Evolutionary conservation across 2,888 invertebrate genomes (phyloP), one percentile per base, ranked within the genome.

Genomic region (Eupithecia vulgata): DNA sequence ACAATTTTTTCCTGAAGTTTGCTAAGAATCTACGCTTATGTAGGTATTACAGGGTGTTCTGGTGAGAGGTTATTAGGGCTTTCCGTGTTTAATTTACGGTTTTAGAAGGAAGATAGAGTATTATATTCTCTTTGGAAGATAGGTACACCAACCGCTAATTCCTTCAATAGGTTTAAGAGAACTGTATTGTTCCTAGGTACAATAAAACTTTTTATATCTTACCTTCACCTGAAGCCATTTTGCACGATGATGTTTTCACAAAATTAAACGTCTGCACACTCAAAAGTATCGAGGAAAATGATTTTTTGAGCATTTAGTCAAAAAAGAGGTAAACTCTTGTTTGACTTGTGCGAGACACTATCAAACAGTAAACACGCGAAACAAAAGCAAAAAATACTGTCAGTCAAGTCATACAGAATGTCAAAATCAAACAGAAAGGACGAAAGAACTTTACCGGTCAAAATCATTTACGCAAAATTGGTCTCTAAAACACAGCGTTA

Each of bases 261-360:
- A 81, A 82, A 78, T 78, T 72, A 74, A 70, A 76, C 78, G 84
- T 81, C 76, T 78, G 81, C 76, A 82, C 79, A 82, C 83, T 86
- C 45, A 83, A 78, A 78, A 87, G 42, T 67, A 81, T 78, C 61
- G 81, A 75, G 48, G 79, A 79, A 79, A 89, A 73, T 81, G 85
- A 83, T 82, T 85, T 88, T 71, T 79, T 69, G 17, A 88, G 82
- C 90, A 90, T 91, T 87, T 87, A 89, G 78, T 83, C 81, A 12
- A 10, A 10, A 8, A 34, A 61, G 1, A 62, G 48, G 8, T 34
- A 45, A 42, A 40, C 21, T 62, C 25, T 34, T 8, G 35, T 10
- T 13, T 25, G 17, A 45, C 5, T 7, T 15, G 30, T 3, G 30
- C n/a, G 25, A 30, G 30, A 15, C 5, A 61, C 17, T 17, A 6